These are phyloP conservation scores for Myrmecophaga tridactyla DNA, from an alignment of 2,113 vertebrate genomes.

Conservation along the genomic window DNA sequence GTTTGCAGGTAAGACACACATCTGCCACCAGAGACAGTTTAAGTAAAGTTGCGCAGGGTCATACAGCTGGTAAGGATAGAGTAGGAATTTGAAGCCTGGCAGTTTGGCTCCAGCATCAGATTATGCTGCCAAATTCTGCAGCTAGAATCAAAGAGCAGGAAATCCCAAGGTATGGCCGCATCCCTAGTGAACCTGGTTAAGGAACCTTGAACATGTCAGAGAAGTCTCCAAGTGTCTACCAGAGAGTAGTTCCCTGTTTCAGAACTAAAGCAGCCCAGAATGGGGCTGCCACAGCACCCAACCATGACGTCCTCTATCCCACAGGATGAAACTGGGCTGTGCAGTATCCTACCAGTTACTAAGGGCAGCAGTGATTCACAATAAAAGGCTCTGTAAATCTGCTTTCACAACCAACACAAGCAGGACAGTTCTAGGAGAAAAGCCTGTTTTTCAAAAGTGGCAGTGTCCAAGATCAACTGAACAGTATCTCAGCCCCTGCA, in stretches of 20 bases:
- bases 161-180: not conserved
- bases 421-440: not conserved
- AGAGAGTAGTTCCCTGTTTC: not conserved
- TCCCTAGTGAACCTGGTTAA: not conserved
- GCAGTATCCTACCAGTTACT: not conserved
- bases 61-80: not conserved
- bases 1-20: not conserved
- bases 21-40: not conserved
- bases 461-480: not conserved
- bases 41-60: not conserved
- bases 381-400: not conserved
- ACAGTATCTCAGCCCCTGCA: not conserved
- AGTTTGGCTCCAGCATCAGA: not conserved
- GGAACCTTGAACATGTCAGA: not conserved
- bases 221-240: not conserved
- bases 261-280: not conserved
- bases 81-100: not conserved
- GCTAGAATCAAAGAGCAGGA: not conserved
- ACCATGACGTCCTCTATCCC: not conserved
- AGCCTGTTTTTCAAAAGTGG: not conserved
- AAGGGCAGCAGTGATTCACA: not conserved
- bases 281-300: too few relatives aligned
- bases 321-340: not conserved
- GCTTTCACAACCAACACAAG: not conserved
- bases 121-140: not conserved